Evolutionary conservation across 2,888 invertebrate genomes (phyloP).

Genomic region (Ichneumoninae sp.): DNA sequence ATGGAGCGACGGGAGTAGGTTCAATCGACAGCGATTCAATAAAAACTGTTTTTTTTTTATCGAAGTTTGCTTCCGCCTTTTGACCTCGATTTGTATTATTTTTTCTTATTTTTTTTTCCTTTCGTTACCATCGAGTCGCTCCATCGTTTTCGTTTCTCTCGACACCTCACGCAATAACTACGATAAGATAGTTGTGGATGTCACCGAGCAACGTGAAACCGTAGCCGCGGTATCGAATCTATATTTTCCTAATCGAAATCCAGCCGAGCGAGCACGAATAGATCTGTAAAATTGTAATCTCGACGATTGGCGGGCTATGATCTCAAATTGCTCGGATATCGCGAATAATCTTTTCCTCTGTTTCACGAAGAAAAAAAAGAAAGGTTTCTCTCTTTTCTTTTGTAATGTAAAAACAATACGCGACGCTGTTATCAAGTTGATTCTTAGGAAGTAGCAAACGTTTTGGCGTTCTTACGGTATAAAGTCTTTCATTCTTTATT

Average conservation of each 20-base stretch:
- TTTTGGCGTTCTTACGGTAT: constrained; percentile 77
- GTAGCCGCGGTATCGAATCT: constrained; percentile 54
- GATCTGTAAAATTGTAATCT: constrained; percentile 12
- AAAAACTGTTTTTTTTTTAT: constrained; percentile 34
- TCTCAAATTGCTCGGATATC: constrained; percentile 36
- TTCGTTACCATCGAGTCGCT: constrained; percentile 27
- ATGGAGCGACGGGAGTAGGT: constrained; percentile 36
- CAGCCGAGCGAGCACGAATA: not conserved
- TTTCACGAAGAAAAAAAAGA: constrained; percentile 57
- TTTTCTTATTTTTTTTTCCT: constrained; percentile 13
- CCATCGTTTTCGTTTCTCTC: constrained; percentile 28
- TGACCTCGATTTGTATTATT: constrained; percentile 62
- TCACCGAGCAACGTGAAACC: constrained; percentile 52
- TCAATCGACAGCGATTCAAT: constrained; percentile 32
- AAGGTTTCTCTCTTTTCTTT: constrained; percentile 11
- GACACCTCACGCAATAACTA: constrained; percentile 45
- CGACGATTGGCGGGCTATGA: not conserved
- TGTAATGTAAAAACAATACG: constrained; percentile 65
- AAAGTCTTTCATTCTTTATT: constrained; percentile 73
- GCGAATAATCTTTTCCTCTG: constrained; percentile 20
- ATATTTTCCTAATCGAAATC: not conserved
- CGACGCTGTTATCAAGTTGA: constrained; percentile 62
- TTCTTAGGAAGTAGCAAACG: constrained; percentile 77
- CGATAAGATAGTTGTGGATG: constrained; percentile 56
- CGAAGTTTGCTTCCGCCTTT: constrained; percentile 64